Conservation (phyloP, 2,888 invertebrate species). For the Caenorhabditis becei region DNA sequence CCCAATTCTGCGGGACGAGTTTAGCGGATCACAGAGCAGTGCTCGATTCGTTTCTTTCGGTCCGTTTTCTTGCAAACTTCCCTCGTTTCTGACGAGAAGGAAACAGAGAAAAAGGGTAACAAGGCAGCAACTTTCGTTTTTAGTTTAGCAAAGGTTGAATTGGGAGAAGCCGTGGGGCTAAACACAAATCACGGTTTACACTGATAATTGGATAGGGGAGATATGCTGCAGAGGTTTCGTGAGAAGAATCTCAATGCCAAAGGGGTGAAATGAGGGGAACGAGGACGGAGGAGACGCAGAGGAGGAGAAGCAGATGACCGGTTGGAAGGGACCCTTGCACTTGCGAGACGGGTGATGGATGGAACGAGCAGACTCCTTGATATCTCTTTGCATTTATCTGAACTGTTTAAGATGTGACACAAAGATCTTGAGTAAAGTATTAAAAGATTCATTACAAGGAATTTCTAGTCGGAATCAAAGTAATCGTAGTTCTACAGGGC, state of each 20-base stretch:
- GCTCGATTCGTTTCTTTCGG: not conserved
- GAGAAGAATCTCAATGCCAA: slow-evolving; percentile 19
- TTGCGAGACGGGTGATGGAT: slow-evolving; percentile 3
- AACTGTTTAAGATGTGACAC: not conserved
- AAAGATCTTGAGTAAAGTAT: not conserved
- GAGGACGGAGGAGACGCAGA: slow-evolving; percentile 6
- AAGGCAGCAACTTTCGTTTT: not conserved
- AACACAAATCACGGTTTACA: slow-evolving; percentile 16
- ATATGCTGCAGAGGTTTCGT: no score
- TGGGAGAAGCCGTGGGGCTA: not conserved
- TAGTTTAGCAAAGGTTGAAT: not conserved
- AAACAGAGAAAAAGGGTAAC: not conserved
- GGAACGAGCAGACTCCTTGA: not conserved
- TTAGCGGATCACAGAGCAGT: slow-evolving; percentile 6
- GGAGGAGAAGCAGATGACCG: slow-evolving; percentile 18
- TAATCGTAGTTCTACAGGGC: slow-evolving; percentile 30
- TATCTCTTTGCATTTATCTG: not conserved
- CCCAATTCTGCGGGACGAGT: no score
- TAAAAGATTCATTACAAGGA: slow-evolving; percentile 16
- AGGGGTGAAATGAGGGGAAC: not conserved
- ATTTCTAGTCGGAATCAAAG: slow-evolving; percentile 28
- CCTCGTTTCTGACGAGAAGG: not conserved
- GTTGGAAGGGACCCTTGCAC: slow-evolving; percentile 11
- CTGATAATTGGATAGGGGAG: not conserved
- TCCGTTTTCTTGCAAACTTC: not conserved